These are phyloP conservation scores for Sapayoa aenigma DNA, from an alignment of 2,113 vertebrate genomes.

Conservation along the genomic window DNA sequence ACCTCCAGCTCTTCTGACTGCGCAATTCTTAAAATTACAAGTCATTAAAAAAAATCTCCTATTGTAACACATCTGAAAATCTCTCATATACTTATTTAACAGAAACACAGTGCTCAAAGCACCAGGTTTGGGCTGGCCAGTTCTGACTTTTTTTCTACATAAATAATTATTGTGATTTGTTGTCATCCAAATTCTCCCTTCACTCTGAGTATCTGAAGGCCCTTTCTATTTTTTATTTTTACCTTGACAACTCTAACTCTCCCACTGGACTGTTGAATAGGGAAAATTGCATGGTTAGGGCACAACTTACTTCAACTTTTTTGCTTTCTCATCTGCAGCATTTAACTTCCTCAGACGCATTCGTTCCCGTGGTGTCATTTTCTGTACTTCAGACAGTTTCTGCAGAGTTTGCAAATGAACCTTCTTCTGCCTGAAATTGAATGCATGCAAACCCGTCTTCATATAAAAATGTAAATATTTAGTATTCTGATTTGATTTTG, in stretches of 20 bases:
- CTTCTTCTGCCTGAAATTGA: slow-evolving; percentile 75
- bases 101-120: background rate
- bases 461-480: slow-evolving; percentile 26
- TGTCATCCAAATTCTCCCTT: background rate
- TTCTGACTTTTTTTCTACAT: background rate
- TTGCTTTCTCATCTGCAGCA: slow-evolving; percentile 75
- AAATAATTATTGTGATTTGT: background rate
- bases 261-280: background rate
- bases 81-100: background rate
- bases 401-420: slow-evolving; percentile 81
- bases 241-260: background rate
- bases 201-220: background rate
- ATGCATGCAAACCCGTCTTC: background rate
- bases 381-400: slow-evolving; percentile 80
- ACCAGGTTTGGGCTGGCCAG: background rate
- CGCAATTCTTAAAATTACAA: background rate
- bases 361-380: slow-evolving; percentile 80
- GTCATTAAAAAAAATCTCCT: background rate
- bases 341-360: slow-evolving; percentile 82
- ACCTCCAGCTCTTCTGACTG: rapidly evolving
- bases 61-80: background rate
- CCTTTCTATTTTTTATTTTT: background rate
- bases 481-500: slow-evolving; percentile 2
- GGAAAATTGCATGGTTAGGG: background rate
- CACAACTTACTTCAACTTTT: slow-evolving; percentile 74